phyloP scores from a whole-genome alignment of 2,797 vertebrate species.

The Sebastes trivittatus region DNA sequence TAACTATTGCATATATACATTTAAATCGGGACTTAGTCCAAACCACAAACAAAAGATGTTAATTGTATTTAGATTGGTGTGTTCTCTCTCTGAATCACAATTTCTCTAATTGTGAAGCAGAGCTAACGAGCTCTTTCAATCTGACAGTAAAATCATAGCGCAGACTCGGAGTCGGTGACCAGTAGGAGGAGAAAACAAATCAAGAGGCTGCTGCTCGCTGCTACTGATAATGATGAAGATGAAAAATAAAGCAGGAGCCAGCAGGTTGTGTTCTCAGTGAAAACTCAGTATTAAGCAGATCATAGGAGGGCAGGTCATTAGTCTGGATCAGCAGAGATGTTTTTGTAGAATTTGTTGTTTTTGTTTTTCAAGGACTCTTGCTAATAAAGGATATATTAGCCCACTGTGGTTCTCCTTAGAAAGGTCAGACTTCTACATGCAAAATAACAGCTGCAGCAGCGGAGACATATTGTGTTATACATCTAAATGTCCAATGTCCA shows the following conservation, averaged over 20 bases:
- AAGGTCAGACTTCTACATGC: conserved; percentile 8
- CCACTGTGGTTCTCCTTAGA: neutral
- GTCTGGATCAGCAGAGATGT: neutral
- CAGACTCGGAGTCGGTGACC: neutral
- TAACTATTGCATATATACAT: neutral
- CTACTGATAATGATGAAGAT: conserved; percentile 17
- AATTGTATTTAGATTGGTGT: neutral
- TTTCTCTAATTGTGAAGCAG: neutral
- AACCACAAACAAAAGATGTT: neutral
- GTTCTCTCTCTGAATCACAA: neutral
- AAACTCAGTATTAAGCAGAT: neutral
- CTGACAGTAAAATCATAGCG: neutral
- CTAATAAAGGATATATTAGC: neutral
- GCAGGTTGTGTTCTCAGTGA: neutral
- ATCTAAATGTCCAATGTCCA: conserved; percentile 16
- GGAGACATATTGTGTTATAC: neutral
- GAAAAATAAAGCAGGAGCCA: neutral
- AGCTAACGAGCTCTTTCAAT: neutral
- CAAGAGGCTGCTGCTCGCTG: neutral
- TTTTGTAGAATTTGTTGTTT: neutral
- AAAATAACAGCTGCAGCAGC: conserved; percentile 17
- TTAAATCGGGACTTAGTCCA: neutral
- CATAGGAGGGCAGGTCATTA: neutral
- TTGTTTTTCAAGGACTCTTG: neutral
- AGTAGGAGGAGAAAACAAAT: neutral